These are phyloP conservation scores for Hiodon alosoides DNA, from an alignment of 2,113 vertebrate genomes.

Conservation along the genomic window DNA sequence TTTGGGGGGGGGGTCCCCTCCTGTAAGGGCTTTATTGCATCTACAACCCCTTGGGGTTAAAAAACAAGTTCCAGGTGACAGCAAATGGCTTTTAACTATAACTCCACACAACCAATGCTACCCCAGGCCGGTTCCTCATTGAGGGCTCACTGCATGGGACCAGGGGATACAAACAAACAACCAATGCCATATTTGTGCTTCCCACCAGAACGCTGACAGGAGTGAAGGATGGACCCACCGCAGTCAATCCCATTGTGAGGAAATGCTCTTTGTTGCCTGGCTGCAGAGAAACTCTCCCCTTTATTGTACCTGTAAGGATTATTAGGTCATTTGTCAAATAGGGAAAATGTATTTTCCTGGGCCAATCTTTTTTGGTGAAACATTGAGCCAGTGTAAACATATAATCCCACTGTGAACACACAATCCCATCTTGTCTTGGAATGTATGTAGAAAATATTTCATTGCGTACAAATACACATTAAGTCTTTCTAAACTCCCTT, in stretches of 20 bases:
- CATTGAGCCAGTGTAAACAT: neutral
- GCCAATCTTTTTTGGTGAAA: neutral
- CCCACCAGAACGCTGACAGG: conserved; percentile 20
- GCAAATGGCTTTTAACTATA: conserved; percentile 43
- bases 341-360: neutral
- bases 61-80: conserved; percentile 47
- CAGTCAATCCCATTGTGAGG: neutral
- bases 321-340: neutral
- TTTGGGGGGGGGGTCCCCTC: conserved; percentile 29
- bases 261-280: neutral
- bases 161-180: conserved; percentile 44
- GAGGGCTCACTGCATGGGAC: conserved; percentile 28
- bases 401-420: too few relatives aligned
- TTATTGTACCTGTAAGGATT: neutral
- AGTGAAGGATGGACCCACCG: neutral
- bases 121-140: conserved; percentile 54
- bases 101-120: conserved; percentile 45
- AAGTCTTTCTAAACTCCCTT: too few relatives aligned
- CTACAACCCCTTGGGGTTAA: conserved; percentile 38
- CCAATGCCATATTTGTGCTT: conserved; percentile 47
- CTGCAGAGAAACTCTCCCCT: neutral
- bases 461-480: too few relatives aligned
- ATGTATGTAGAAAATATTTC: too few relatives aligned
- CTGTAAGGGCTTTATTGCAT: conserved; percentile 47
- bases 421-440: too few relatives aligned